Conservation (phyloP, 2,888 invertebrate species). For the Sesia bembeciformis region DNA sequence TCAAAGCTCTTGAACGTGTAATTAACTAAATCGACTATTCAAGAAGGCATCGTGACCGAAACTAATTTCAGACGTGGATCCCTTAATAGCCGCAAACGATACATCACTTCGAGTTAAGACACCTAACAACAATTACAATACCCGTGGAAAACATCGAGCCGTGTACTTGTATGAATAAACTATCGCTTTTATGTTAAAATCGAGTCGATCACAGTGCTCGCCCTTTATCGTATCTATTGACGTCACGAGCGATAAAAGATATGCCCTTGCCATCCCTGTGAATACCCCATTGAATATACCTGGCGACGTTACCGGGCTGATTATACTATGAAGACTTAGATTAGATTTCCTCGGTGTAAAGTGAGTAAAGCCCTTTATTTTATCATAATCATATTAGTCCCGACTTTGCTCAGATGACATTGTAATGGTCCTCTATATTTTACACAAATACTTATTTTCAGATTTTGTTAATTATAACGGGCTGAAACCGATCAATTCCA, state of each 20-base stretch:
- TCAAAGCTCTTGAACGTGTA: not conserved
- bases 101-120: no score
- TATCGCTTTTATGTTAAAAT: conserved; percentile 36
- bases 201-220: conserved; percentile 17
- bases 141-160: not conserved
- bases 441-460: no score
- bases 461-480: no score
- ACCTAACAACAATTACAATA: not conserved
- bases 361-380: no score
- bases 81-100: not conserved
- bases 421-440: no score
- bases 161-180: not conserved
- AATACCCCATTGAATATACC: not conserved
- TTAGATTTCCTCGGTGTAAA: no score
- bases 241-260: conserved; percentile 23
- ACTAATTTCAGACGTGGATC: not conserved
- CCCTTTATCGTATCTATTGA: conserved; percentile 21
- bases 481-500: no score
- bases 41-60: not conserved
- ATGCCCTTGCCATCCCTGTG: conserved; percentile 7
- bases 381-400: no score
- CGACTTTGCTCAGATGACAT: no score
- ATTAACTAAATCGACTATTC: not conserved
- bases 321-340: no score
- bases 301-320: no score